Evolutionary conservation across 2,113 vertebrate species (phyloP).

Genomic region (Apodemus speciosus): DNA sequence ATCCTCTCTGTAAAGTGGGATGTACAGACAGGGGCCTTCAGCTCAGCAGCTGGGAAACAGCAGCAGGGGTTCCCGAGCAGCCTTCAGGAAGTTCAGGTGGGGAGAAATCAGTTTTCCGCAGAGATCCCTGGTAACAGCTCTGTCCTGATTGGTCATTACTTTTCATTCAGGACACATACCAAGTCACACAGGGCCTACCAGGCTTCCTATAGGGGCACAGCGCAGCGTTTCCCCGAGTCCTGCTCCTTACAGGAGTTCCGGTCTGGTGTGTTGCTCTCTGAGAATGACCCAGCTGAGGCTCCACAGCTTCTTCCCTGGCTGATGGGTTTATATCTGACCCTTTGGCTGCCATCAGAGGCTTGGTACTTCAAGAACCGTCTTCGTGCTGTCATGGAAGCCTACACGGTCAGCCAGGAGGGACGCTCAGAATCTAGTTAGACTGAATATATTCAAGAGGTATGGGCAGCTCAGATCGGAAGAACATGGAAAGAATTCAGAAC

Average conservation of each 20-base stretch:
- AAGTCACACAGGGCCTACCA: neutral
- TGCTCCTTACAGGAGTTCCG: neutral
- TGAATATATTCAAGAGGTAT: slow-evolving; percentile 60
- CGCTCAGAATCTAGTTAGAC: slow-evolving; percentile 53
- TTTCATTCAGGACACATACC: neutral
- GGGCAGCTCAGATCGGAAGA: neutral
- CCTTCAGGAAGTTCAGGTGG: neutral
- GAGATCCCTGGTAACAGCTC: neutral
- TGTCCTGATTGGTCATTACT: neutral
- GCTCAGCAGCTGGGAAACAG: neutral
- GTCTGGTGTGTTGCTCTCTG: neutral
- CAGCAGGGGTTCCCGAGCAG: neutral
- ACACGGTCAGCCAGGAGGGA: slow-evolving; percentile 27
- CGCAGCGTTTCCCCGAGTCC: neutral
- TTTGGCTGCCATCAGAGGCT: neutral
- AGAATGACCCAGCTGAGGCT: neutral
- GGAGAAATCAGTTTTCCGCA: neutral
- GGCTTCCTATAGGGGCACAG: neutral
- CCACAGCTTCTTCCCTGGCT: neutral
- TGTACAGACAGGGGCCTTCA: neutral
- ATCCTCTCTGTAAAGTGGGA: neutral
- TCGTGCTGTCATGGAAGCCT: slow-evolving; percentile 26
- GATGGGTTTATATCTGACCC: neutral
- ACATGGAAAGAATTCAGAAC: slow-evolving; percentile 57
- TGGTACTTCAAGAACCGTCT: neutral